A percentile compares a stretch with the other conserved stretches of the same genome.
Conservation (phyloP, 2,888 invertebrate genomes). For the Caenorhabditis plicata region DNA sequence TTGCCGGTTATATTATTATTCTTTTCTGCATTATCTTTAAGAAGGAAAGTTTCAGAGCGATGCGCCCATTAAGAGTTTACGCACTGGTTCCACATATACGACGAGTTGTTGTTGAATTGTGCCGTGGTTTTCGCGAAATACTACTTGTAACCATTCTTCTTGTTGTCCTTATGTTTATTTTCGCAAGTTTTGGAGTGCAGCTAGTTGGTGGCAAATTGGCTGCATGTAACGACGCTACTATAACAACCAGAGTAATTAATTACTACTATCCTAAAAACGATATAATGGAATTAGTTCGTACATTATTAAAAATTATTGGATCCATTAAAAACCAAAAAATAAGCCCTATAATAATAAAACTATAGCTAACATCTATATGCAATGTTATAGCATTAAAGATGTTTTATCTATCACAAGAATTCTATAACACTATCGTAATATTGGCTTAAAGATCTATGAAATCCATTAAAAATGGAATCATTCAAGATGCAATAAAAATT, state of each 20-base stretch:
- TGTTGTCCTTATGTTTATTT: conserved; percentile 96
- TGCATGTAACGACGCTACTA: conserved; percentile 91
- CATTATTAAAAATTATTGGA: too few relatives aligned
- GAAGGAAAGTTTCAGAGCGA: conserved; percentile 83
- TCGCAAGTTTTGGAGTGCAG: conserved; percentile 98
- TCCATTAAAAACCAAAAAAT: too few relatives aligned
- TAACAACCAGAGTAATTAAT: conserved; percentile 69
- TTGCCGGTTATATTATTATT: conserved; percentile 38
- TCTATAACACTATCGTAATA: too few relatives aligned
- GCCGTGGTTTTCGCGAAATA: conserved; percentile 97
- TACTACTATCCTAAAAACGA: too few relatives aligned
- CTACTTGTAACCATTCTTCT: conserved; percentile 90
- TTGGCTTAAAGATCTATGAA: too few relatives aligned
- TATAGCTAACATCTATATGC: too few relatives aligned
- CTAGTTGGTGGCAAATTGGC: conserved; percentile 93
- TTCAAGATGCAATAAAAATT: too few relatives aligned
- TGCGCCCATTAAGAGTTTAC: conserved; percentile 92
- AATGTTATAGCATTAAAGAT: too few relatives aligned
- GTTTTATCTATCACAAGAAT: too few relatives aligned
- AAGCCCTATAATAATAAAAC: too few relatives aligned
- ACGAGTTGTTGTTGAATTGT: conserved; percentile 96
- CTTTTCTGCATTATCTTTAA: neutral
- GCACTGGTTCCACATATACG: conserved; percentile 93
- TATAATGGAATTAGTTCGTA: too few relatives aligned
- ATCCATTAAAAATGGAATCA: too few relatives aligned